Conservation (phyloP, 92 coral and sea anemone species). For the Metridium senile region DNA sequence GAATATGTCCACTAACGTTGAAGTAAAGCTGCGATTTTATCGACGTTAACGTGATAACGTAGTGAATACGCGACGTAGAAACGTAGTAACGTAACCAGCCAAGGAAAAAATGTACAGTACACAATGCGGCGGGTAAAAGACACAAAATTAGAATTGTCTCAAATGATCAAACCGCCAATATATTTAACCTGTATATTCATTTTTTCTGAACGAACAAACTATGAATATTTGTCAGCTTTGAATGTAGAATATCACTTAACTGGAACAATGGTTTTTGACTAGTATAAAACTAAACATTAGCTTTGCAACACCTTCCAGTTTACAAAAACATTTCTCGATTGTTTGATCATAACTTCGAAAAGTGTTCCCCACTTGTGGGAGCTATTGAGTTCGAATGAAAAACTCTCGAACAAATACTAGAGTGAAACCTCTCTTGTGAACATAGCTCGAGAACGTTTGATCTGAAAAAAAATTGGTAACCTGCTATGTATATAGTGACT, state of each 20-base stretch:
- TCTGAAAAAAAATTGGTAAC: no score
- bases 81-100: neutral
- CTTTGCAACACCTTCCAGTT: conserved; percentile 17
- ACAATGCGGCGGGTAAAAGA: neutral
- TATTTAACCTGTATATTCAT: neutral
- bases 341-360: conserved; percentile 17
- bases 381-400: conserved; percentile 1
- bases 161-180: neutral
- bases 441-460: neutral
- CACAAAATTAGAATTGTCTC: neutral
- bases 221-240: neutral
- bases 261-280: neutral
- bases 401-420: conserved; percentile 9
- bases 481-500: no score
- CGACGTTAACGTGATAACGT: no score
- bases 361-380: conserved; percentile 28
- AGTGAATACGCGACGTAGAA: neutral
- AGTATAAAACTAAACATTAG: conserved; percentile 16
- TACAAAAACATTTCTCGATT: conserved; percentile 22
- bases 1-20: no score
- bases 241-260: no score
- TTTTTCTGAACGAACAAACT: neutral
- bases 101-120: neutral
- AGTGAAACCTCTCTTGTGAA: neutral
- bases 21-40: no score